Conservation (phyloP, 2,888 invertebrate species). For the Pseudococcus jackbeardsleyi region DNA sequence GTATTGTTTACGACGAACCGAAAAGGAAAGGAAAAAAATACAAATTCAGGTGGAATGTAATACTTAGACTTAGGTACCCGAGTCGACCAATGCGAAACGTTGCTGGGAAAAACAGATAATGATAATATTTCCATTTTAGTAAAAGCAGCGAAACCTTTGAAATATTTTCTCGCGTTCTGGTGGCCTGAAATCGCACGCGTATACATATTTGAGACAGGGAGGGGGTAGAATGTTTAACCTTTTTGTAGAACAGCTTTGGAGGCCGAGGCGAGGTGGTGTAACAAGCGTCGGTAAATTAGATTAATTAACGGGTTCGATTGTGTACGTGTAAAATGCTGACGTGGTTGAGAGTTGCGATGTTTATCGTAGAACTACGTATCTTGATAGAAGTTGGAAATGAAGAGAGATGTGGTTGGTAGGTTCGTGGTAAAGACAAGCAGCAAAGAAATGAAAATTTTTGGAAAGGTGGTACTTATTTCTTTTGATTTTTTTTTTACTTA, state of each 20-base stretch:
- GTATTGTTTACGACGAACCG: not conserved
- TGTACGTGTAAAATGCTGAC: slow-evolving; percentile 7
- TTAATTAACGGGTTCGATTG: slow-evolving; percentile 21
- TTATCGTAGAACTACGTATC: not conserved
- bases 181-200: not conserved
- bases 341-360: slow-evolving; percentile 11
- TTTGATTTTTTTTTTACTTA: no score
- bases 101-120: not conserved
- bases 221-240: not conserved
- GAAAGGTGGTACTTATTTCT: no score
- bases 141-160: slow-evolving; percentile 7
- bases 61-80: not conserved
- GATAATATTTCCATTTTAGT: slow-evolving; percentile 18
- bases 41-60: not conserved
- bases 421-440: not conserved
- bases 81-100: not conserved
- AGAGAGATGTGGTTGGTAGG: not conserved
- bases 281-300: slow-evolving; percentile 22
- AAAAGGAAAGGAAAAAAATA: not conserved
- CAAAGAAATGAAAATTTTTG: no score
- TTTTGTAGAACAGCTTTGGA: not conserved
- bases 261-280: not conserved
- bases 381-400: not conserved
- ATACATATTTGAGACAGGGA: not conserved
- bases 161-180: slow-evolving; percentile 1